These are phyloP conservation scores for Protodeltote pygarga DNA, from an alignment of 2,888 invertebrate genomes.

Conservation along the genomic window DNA sequence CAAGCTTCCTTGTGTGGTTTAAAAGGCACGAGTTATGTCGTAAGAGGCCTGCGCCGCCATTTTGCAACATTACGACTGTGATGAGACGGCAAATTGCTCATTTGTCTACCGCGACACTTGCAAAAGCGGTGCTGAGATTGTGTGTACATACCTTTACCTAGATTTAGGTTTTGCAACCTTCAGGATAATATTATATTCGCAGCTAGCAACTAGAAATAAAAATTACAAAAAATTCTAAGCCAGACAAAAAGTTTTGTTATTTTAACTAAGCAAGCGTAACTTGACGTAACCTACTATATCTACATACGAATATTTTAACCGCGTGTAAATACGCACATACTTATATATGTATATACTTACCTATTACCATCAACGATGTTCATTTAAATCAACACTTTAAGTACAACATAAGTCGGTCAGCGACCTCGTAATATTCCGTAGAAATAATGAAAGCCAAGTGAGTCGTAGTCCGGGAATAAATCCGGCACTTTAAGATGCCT, in stretches of 20 bases:
- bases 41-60: slow-evolving; percentile 64
- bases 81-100: slow-evolving; percentile 80
- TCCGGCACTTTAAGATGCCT: slow-evolving; percentile 66
- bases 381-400: slow-evolving; percentile 1
- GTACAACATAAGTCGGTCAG: slow-evolving; percentile 8
- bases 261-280: slow-evolving; percentile 9
- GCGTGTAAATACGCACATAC: neutral
- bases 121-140: slow-evolving; percentile 61
- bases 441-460: slow-evolving; percentile 41
- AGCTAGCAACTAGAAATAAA: slow-evolving; percentile 1
- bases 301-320: neutral
- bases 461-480: slow-evolving; percentile 52
- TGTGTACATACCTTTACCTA: slow-evolving; percentile 30
- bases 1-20: slow-evolving; percentile 58
- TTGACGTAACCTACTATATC: neutral
- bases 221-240: neutral
- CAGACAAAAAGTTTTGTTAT: slow-evolving; percentile 1
- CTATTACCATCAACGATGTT: neutral
- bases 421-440: slow-evolving; percentile 24
- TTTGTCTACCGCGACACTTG: slow-evolving; percentile 75
- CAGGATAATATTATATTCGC: slow-evolving; percentile 5
- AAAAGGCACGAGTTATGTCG: slow-evolving; percentile 61
- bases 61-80: slow-evolving; percentile 74
- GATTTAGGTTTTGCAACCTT: slow-evolving; percentile 32
- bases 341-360: neutral